These are phyloP conservation scores for Platyrinchus mystaceus DNA, from an alignment of 2,797 vertebrate genomes.

Conservation along the genomic window DNA sequence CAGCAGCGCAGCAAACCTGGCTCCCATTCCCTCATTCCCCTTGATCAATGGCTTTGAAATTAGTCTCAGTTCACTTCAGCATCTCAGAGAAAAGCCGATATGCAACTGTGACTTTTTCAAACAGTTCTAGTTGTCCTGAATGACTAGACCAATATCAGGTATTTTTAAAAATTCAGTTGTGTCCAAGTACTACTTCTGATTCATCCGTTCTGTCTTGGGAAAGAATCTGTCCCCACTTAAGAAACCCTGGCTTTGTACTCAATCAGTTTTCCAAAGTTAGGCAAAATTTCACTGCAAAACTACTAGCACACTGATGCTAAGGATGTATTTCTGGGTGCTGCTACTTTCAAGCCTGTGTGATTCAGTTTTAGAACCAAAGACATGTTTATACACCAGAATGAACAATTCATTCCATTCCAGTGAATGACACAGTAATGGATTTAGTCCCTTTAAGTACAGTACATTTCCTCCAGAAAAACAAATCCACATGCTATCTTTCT, in stretches of 20 bases:
- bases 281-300: neutral
- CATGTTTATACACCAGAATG: neutral
- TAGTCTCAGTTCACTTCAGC: neutral
- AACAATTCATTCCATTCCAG: neutral
- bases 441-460: neutral
- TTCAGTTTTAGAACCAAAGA: neutral
- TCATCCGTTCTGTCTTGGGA: fast-evolving
- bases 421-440: neutral
- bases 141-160: neutral
- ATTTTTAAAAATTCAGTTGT: neutral
- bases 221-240: neutral
- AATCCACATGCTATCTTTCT: neutral
- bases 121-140: neutral
- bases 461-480: neutral
- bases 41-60: neutral
- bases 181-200: neutral
- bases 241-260: neutral
- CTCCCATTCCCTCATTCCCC: neutral
- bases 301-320: neutral
- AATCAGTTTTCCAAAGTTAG: neutral
- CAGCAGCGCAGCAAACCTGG: fast-evolving
- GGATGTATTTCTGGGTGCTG: neutral
- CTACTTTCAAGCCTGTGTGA: neutral
- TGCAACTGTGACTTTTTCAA: fast-evolving
- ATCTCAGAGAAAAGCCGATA: neutral